A percentile compares a stretch with the other conserved stretches of the same genome.
phyloP scores from a whole-genome alignment of 2,113 vertebrate species.

The Oryzias javanicus region DNA sequence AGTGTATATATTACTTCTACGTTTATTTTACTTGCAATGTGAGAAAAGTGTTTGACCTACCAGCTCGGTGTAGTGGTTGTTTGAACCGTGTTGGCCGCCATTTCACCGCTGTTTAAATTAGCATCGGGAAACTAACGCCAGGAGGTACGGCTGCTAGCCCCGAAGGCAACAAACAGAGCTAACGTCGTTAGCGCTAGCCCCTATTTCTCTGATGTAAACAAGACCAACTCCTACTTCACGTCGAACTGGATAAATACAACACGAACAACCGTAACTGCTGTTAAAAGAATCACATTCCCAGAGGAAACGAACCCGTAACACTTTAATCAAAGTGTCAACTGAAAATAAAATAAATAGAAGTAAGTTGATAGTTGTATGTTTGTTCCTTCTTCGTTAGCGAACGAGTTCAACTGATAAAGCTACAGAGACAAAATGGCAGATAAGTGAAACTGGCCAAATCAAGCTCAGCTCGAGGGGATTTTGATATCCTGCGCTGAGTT shows the following conservation, averaged over 20 bases:
- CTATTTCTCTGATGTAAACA: slow-evolving; percentile 44
- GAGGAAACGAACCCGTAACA: not conserved
- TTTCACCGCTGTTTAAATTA: slow-evolving; percentile 61
- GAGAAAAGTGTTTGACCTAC: slow-evolving; percentile 44
- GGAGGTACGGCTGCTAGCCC: slow-evolving; percentile 9
- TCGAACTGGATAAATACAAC: not conserved
- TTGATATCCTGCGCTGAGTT: not conserved
- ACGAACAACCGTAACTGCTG: not conserved
- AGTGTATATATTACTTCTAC: too few relatives aligned
- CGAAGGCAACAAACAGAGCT: slow-evolving; percentile 17
- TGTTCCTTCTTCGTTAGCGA: slow-evolving; percentile 1
- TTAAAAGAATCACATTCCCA: not conserved
- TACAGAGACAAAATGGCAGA: slow-evolving; percentile 67
- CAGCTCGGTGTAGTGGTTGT: slow-evolving; percentile 67
- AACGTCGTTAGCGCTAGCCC: slow-evolving; percentile 30
- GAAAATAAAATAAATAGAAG: slow-evolving; percentile 4
- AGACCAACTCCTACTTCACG: not conserved
- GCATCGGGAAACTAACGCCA: slow-evolving; percentile 38
- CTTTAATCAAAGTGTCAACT: not conserved
- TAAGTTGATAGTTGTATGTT: not conserved
- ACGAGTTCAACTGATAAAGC: slow-evolving; percentile 4
- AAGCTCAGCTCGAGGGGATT: not conserved
- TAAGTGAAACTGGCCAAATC: slow-evolving; percentile 18
- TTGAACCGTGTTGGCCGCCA: slow-evolving; percentile 79
- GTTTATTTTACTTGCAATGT: not conserved